Evolutionary conservation across 1,140 invertebrate species (phyloP), one percentile per base, ranked within the genome.

Genomic region (Drosophila tani): DNA sequence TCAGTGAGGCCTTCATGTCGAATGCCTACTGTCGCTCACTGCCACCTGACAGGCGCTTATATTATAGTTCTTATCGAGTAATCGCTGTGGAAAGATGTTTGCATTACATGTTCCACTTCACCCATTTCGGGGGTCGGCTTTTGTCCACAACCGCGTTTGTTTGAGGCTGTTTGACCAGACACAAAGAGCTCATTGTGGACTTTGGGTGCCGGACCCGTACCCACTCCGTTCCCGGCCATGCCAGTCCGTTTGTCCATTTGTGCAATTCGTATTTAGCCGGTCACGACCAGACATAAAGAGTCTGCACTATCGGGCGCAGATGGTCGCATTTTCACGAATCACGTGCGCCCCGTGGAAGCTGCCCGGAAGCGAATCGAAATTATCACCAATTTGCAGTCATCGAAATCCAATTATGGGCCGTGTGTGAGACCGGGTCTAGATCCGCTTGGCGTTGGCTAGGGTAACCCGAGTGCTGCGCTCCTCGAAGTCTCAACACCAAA

Each of bases 351-450:
- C 40, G 70, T 64, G 71, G 58, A 74, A 74, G 49, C 64, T 63
- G 75, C 65, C 71, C 79, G 80, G 73, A 86, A 81, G 76, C 75
- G 71, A 91, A 91, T 92, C 79, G 82, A 91, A 92, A 92, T 92
- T 92, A 92, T 92, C 91, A 92, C 84, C 91, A 92, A 92, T 92
- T 92, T 91, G 86, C 91, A 92, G 86, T 92, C 91, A 92, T 92
- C 87, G 91, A 82, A 92, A 92, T 92, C 91, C 91, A 92, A 92
- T 92, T 92, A 91, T 74, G 71, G 56, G 69, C 75, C 74, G 70
- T 82, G 81, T 75, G 79, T 64, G 69, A 51, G 53, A 50, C 67
- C 38, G 53, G 46, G 38, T 38, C n/a, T 40, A 40, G 67, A 68
- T 56, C 64, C 49, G 40, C 47, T 58, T 71, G 41, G 12, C 32